Conservation (phyloP, 2,888 invertebrate species). For the Agapetus fuscipes region DNA sequence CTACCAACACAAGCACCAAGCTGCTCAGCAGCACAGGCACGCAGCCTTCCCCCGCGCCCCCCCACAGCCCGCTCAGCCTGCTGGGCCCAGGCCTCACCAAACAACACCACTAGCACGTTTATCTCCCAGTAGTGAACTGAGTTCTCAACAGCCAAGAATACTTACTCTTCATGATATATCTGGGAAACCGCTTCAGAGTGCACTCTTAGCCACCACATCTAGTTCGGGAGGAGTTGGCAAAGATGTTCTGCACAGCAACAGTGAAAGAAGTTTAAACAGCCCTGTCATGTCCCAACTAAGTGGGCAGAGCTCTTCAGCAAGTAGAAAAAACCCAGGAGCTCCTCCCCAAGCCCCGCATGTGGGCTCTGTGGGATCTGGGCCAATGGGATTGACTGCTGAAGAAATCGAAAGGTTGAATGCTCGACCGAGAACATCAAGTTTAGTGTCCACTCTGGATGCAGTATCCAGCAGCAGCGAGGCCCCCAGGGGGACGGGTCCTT, state of each 20-base stretch:
- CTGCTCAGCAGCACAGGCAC: conserved; percentile 64
- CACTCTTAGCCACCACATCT: conserved; percentile 79
- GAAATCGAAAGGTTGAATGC: conserved; percentile 87
- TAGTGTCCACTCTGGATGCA: conserved; percentile 86
- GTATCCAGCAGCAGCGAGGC: conserved; percentile 87
- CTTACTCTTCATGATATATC: conserved; percentile 90
- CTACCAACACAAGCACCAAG: conserved; percentile 68
- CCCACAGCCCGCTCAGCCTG: conserved; percentile 59
- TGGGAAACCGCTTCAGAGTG: conserved; percentile 84
- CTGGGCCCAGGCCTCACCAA: conserved; percentile 65
- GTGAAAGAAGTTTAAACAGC: conserved; percentile 84
- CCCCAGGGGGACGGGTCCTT: conserved; percentile 56
- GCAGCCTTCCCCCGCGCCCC: conserved; percentile 61
- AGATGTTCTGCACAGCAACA: conserved; percentile 82
- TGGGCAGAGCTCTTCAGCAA: conserved; percentile 73
- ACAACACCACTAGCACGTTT: conserved; percentile 84
- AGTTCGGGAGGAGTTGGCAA: conserved; percentile 82
- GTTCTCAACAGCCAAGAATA: conserved; percentile 84
- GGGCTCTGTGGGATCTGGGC: conserved; percentile 53
- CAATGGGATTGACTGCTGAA: conserved; percentile 83
- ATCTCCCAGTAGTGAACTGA: conserved; percentile 86
- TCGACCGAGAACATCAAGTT: conserved; percentile 77
- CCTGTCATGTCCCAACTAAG: conserved; percentile 89
- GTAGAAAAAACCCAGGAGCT: conserved; percentile 60
- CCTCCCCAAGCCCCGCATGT: conserved; percentile 60